Conservation (phyloP, 2,113 vertebrate genomes). For the Taxidea taxus region DNA sequence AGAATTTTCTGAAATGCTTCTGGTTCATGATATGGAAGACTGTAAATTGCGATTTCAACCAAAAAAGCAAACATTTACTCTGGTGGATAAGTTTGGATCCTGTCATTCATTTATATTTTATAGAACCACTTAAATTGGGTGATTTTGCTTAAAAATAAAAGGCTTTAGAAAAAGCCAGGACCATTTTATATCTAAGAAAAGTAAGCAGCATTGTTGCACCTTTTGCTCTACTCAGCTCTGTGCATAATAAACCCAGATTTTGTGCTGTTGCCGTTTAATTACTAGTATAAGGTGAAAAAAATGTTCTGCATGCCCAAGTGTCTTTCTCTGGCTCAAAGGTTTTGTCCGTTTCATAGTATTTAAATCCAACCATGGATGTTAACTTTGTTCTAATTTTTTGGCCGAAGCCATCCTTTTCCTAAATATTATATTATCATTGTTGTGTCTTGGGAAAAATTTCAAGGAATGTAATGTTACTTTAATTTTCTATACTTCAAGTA, state of each 20-base stretch:
- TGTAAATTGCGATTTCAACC: constrained; percentile 56
- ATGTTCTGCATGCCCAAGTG: constrained; percentile 17
- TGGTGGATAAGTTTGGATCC: constrained; percentile 69
- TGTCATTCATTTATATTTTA: constrained; percentile 61
- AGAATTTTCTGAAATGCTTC: constrained; percentile 68
- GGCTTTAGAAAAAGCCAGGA: constrained; percentile 44
- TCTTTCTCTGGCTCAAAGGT: constrained; percentile 41
- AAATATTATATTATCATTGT: constrained; percentile 53
- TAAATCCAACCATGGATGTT: constrained; percentile 41
- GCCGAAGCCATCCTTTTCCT: constrained; percentile 35
- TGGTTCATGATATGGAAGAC: constrained; percentile 57
- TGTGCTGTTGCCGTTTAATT: constrained; percentile 56
- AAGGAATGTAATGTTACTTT: constrained; percentile 22
- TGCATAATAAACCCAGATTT: constrained; percentile 47
- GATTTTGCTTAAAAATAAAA: constrained; percentile 66
- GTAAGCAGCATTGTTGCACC: constrained; percentile 29
- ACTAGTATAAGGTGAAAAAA: constrained; percentile 59
- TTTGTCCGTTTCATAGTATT: constrained; percentile 63
- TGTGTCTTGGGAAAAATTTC: constrained; percentile 35
- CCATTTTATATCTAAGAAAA: constrained; percentile 57
- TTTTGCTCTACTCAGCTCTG: constrained; percentile 51
- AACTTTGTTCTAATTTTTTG: constrained; percentile 1
- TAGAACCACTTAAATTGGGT: constrained; percentile 67
- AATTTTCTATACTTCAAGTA: neutral
- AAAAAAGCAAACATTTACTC: constrained; percentile 65